phyloP scores from a whole-genome alignment of 2,113 vertebrate genomes.

The Indicator indicator region DNA sequence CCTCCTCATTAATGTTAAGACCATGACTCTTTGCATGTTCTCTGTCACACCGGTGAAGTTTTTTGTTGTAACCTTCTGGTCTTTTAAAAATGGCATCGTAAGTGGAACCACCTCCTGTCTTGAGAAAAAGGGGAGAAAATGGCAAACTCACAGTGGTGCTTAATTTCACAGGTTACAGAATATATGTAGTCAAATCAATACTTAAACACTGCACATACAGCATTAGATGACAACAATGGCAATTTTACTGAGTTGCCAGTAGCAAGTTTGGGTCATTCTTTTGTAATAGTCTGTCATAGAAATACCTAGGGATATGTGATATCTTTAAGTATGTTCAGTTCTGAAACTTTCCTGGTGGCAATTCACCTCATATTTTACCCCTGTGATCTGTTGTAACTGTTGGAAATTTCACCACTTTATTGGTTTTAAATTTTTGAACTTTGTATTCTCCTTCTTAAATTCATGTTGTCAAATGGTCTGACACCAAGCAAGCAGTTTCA shows the following conservation, averaged over 20 bases:
- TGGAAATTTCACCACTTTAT: neutral
- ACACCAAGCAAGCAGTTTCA: neutral
- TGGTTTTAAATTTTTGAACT: neutral
- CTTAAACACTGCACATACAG: neutral
- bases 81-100: slow-evolving; percentile 75
- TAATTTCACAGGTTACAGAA: neutral
- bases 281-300: neutral
- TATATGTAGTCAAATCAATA: neutral
- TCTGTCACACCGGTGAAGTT: slow-evolving; percentile 75
- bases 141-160: neutral
- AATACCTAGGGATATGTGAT: rapidly evolving
- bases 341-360: neutral
- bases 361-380: neutral
- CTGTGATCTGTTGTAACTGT: neutral
- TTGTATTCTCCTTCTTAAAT: neutral
- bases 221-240: neutral
- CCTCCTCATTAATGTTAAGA: slow-evolving; percentile 76
- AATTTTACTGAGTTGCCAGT: neutral
- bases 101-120: slow-evolving; percentile 71
- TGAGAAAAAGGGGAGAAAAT: slow-evolving; percentile 14
- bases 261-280: neutral
- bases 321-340: neutral
- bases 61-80: slow-evolving; percentile 59
- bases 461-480: neutral
- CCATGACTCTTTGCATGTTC: slow-evolving; percentile 63